phyloP scores from a whole-genome alignment of 2,113 vertebrate species.

The Sorex araneus region DNA sequence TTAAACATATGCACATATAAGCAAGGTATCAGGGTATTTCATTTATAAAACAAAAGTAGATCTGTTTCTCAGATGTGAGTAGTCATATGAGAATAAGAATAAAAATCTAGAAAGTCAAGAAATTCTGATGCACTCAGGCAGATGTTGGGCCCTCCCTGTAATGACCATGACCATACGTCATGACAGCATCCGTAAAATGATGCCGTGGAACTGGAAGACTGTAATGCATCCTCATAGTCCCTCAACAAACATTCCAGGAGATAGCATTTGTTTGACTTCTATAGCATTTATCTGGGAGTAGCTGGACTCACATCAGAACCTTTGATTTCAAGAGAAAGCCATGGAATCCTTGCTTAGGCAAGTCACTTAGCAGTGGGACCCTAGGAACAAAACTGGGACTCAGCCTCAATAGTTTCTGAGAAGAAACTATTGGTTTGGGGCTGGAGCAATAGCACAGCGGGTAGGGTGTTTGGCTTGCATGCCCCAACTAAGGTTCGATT shows the following conservation, averaged over 20 bases:
- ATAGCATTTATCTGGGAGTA: background rate
- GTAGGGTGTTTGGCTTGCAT: too few species aligned
- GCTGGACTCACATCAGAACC: background rate
- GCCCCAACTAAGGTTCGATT: too few species aligned
- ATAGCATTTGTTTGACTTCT: background rate
- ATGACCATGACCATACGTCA: conserved; percentile 48
- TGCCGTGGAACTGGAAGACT: fast-evolving
- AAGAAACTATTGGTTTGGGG: background rate
- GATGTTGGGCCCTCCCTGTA: background rate
- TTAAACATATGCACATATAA: too few species aligned
- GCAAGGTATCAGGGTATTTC: too few species aligned
- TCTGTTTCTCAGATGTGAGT: too few species aligned
- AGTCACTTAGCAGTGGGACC: background rate
- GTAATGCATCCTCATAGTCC: background rate
- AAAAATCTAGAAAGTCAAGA: too few species aligned
- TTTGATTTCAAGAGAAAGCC: background rate
- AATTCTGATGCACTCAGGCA: conserved; percentile 62
- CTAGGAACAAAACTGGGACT: too few species aligned
- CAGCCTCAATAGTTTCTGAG: too few species aligned
- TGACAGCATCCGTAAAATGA: conserved; percentile 7
- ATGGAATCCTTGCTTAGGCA: background rate
- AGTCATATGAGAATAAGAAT: too few species aligned
- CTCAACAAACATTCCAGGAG: background rate
- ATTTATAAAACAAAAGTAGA: too few species aligned
- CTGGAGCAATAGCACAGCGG: too few species aligned